These are phyloP conservation scores for Callithrix jacchus DNA, from an alignment of 2,113 vertebrate genomes.

Conservation along the genomic window DNA sequence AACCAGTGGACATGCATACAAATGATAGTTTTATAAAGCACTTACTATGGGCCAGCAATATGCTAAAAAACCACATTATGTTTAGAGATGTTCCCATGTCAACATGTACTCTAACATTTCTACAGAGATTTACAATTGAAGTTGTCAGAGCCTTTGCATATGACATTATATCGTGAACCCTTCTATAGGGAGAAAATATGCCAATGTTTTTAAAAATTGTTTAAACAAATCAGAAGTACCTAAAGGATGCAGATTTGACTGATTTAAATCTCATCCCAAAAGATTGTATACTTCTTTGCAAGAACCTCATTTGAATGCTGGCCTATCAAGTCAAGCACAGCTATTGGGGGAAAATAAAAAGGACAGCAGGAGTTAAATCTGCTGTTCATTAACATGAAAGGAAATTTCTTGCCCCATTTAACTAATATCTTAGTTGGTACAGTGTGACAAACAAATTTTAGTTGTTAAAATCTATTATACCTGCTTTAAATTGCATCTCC, in stretches of 20 bases:
- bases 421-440: slow-evolving; percentile 76
- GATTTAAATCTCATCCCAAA: background rate
- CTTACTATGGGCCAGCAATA: background rate
- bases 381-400: slow-evolving; percentile 75
- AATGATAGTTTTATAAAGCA: background rate
- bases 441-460: slow-evolving; percentile 74
- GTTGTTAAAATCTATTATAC: slow-evolving; percentile 78
- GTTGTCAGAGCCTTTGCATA: background rate
- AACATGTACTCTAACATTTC: background rate
- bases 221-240: slow-evolving; percentile 10
- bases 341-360: background rate
- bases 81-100: background rate
- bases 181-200: background rate
- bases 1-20: background rate
- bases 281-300: background rate
- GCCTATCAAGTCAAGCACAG: slow-evolving; percentile 7
- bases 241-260: background rate
- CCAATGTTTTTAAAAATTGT: background rate
- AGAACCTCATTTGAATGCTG: slow-evolving; percentile 37
- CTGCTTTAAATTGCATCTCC: slow-evolving; percentile 73
- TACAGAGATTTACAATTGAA: background rate
- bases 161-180: background rate
- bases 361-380: slow-evolving; percentile 72
- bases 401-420: slow-evolving; percentile 79
- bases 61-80: background rate